Evolutionary conservation across 92 coral and sea anemone species (phyloP).

Genomic region (Desmophyllum pertusum): DNA sequence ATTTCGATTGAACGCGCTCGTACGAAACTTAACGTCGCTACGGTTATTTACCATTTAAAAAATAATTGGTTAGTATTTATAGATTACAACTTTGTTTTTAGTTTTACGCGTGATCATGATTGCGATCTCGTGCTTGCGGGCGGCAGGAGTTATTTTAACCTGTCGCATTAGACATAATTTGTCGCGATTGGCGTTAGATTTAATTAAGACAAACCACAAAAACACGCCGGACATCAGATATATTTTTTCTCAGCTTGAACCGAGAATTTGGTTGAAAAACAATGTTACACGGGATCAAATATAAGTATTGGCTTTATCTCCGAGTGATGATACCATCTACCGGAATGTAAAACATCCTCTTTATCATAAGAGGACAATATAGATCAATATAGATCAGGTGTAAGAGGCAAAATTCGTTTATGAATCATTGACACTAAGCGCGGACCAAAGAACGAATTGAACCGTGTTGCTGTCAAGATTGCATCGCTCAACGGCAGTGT

Average conservation of each 20-base stretch:
- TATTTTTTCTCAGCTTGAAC: background rate
- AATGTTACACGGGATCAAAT: background rate
- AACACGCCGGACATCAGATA: background rate
- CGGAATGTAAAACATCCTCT: conserved; percentile 17
- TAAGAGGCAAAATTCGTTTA: conserved; percentile 14
- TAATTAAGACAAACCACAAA: conserved; percentile 30
- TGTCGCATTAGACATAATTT: background rate
- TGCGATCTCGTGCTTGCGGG: background rate
- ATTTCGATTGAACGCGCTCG: background rate
- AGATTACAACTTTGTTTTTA: background rate
- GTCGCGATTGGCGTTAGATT: conserved; percentile 4
- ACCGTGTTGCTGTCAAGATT: conserved; percentile 16
- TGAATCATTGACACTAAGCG: conserved; percentile 13
- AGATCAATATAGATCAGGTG: background rate
- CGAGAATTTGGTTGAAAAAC: conserved; percentile 1
- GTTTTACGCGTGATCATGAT: background rate
- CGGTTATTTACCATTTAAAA: background rate
- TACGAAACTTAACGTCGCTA: background rate
- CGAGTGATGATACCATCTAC: conserved; percentile 2
- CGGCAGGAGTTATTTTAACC: background rate
- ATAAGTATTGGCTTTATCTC: conserved; percentile 16
- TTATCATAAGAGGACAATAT: conserved; percentile 20
- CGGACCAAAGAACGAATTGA: conserved; percentile 18
- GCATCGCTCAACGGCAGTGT: background rate
- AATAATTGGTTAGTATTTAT: background rate